Evolutionary conservation across 1,140 invertebrate species (phyloP).

Genomic region (Zaprionus kolodkinae): DNA sequence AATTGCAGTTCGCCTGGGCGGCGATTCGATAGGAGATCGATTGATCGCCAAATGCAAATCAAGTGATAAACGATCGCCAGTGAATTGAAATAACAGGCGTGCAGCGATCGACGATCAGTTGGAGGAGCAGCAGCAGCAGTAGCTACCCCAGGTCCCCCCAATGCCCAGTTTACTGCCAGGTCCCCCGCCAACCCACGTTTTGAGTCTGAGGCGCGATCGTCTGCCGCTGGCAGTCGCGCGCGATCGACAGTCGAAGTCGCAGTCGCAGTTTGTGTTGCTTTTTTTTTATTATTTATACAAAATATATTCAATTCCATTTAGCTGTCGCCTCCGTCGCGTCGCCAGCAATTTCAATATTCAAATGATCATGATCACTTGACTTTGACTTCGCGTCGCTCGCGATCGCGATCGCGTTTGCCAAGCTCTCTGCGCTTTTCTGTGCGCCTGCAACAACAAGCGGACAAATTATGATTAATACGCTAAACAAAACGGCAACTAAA

Average conservation of each 20-base stretch:
- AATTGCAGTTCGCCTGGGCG: constrained; percentile 33
- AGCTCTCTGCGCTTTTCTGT: constrained; percentile 58
- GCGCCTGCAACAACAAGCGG: constrained; percentile 53
- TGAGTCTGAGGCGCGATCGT: constrained; percentile 41
- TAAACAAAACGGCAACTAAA: constrained; percentile 35
- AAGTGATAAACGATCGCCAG: constrained; percentile 83
- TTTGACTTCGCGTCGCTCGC: constrained; percentile 36
- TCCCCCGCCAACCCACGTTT: not conserved
- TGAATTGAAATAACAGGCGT: constrained; percentile 81
- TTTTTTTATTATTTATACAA: constrained; percentile 74
- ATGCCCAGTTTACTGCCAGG: constrained; percentile 21
- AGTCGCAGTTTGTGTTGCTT: constrained; percentile 48
- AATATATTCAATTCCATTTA: constrained; percentile 78
- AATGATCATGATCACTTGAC: constrained; percentile 61
- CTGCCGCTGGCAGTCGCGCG: constrained; percentile 48
- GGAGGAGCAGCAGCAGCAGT: constrained; percentile 43
- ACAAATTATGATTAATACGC: constrained; percentile 58
- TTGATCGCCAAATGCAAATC: constrained; percentile 71
- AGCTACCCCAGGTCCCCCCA: constrained; percentile 23
- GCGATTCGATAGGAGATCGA: constrained; percentile 42
- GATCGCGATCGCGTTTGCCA: constrained; percentile 29
- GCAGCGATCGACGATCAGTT: constrained; percentile 59
- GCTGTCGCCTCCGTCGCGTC: constrained; percentile 39
- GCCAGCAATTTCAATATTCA: constrained; percentile 74
- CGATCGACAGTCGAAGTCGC: constrained; percentile 17